Base-by-base conservation (phyloP, 2,797 vertebrate genomes). In the Alauda arvensis region DNA sequence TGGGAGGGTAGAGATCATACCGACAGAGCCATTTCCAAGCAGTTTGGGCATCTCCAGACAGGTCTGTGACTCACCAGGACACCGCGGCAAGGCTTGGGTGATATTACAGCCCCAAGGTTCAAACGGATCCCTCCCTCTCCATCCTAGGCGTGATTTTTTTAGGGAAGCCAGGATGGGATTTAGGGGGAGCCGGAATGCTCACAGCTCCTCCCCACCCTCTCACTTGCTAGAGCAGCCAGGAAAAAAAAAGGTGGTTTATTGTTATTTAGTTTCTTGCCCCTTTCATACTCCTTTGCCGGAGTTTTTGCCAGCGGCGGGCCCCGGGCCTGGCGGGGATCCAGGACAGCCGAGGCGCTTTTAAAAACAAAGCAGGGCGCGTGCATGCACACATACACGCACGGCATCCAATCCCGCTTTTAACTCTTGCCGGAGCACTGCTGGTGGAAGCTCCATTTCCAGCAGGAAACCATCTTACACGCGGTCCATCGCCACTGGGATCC, bases 41-140 rank as follows among this genome's bases (percentile, higher is more conserved):
- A 91, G 92, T 69, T 10, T 21, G 80, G 95, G 94, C 94, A 95
- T 94, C 94, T 96, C 94, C 95, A 95, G 94, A 94, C 95, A 96
- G 93, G 94, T 53, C 88, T 55, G 82, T 94, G 91, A 95, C 81
- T 92, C 88, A 92, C 80, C 37, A 3, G 92, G 93, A 92, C 87
- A 89, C 51, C 83, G 91, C 13, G 12, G 76, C 78, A 29, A 85
- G 74, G 77, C 68, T 80, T 26, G 5, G 76, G 62, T 24, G 43
- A 77, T 48, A 74, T 48, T 84, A 71, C 74, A 93, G 88, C 82
- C 86, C 37, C 48, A 28, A 88, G 82, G 83, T 84, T 93, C 52
- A 65, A 61, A 60, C 53, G 80, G 43, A 52, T 79, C 79, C 71
- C 75, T 83, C 87, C 75, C 69, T 92, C 82, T 85, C 62, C n/a